Percentiles rank a stretch among this genome's conserved stretches.
phyloP scores from a whole-genome alignment of 2,888 invertebrate genomes.

The Helobdella robusta region DNA sequence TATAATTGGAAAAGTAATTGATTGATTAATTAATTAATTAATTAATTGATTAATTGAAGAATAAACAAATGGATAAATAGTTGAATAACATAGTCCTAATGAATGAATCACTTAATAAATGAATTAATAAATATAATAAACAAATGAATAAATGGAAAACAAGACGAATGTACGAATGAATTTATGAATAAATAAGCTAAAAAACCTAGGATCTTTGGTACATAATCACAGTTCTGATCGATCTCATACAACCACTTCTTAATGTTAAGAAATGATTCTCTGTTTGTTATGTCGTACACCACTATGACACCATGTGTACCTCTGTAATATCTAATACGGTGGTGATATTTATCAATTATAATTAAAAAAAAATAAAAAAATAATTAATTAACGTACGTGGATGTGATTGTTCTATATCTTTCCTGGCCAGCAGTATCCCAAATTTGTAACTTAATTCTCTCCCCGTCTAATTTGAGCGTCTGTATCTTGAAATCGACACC shows the following conservation, averaged over 20 bases:
- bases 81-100: no score
- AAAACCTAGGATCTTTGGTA: slow-evolving; percentile 85
- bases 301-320: slow-evolving; percentile 99
- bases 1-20: no score
- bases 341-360: no score
- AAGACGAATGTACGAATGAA: background rate
- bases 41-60: background rate
- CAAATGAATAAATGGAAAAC: background rate
- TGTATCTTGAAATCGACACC: slow-evolving; percentile 99
- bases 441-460: slow-evolving; percentile 58
- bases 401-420: slow-evolving; percentile 71
- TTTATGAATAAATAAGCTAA: background rate
- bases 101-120: background rate
- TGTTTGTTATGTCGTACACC: slow-evolving; percentile 96
- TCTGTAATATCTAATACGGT: slow-evolving; percentile 80
- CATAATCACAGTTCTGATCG: slow-evolving; percentile 97
- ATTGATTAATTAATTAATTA: no score
- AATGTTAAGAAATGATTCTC: slow-evolving; percentile 96
- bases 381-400: slow-evolving; percentile 60
- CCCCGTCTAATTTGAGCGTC: slow-evolving; percentile 61
- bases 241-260: slow-evolving; percentile 98
- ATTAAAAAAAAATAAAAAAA: no score
- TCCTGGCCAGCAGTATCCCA: slow-evolving; percentile 59
- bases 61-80: background rate
- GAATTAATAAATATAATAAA: background rate